Evolutionary conservation across 2,888 invertebrate species (phyloP), one percentile per base, ranked within the genome.

Genomic region (Ligdia adustata): DNA sequence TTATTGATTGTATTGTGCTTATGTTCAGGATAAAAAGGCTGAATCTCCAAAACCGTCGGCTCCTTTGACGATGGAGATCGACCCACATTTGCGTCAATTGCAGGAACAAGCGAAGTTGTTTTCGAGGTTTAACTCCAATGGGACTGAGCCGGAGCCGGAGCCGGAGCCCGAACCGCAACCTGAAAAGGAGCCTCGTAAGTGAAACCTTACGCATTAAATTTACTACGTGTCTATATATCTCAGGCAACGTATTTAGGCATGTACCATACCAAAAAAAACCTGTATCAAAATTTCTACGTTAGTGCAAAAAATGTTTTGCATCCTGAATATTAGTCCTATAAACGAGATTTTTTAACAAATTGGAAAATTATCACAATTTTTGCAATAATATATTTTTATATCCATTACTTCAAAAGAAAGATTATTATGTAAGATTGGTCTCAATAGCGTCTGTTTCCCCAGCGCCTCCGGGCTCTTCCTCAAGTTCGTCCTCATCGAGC

Each of bases 81-180:
- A 90, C 54, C 90, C 90, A 1, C 87, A 90, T 57, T 78, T 91
- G 43, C 81, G 78, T 34, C 89, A 91, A 33, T 78, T 91, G 40
- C 91, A 91, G 64, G 91, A 91, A 64, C 91, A 92, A 66, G 91
- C 91, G 1, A 91, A 91, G 64, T 57, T 91, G 61, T 91, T 91
- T 64, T 89, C 91, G 27, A 81, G 82, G 5, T 85, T 76, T 62
- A 91, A 90, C 65, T 71, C 87, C 0, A 73, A 72, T 5, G 82
- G 82, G 42, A 74, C 76, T 9, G 41, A 49, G 42, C n/a, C 15
- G 9, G 88, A 87, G 43, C 68, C 74, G 4, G 45, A 37, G 14
- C 42, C 46, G 3, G 79, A 82, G 39, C 66, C 72, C 1, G 75
- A 72, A 41, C 60, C 67, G 0, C 84, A 84, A 41, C 60, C 67